Evolutionary conservation across 2,888 invertebrate species (phyloP), one percentile per base, ranked within the genome.

Genomic region (Chironomus tentans): DNA sequence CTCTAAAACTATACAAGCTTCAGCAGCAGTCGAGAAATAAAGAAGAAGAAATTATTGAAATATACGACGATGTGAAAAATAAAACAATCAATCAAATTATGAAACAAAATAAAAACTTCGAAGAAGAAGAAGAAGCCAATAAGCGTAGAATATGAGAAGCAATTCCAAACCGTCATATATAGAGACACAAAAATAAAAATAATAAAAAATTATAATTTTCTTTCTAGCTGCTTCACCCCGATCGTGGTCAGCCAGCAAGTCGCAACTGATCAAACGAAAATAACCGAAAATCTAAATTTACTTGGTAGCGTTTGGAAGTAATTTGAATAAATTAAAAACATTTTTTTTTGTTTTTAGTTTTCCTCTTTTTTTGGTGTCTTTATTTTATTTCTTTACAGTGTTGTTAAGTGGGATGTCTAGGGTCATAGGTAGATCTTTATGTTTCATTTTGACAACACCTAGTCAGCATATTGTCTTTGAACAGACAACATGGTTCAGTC

Each of bases 261-360:
- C 70, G 70, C 70, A 70, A 47, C 5, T 47, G 65, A 70, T 70
- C 70, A 70, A 70, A 47, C 47, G 46, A 21, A 56, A 56, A n/a
- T 18, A 18, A 18, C 6, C 18, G 56, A 48, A 46, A 15, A 38
- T 21, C 21, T 21, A 71, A 71, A 50, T 71, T 46, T 56, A 71
- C 21, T 71, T 71, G 71, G 71, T 71, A 71, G 71, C 71, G 65
- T 21, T 56, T 56, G 7, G 15, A 3, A 24, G 71, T n/a, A 71
- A 71, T 71, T 71, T 71, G 56, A 71, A 71, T 71, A 71, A 71
- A 71, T 71, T 71, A 71, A 24, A 70, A 18, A 68, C 2, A 28
- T 28, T 28, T 38, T n/a, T n/a, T 38, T 38, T 38, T 38, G 38
- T 68, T 68, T 68, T 28, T 10, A 15, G 70, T 70, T 70, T 56